Conservation (phyloP, 2,888 invertebrate genomes). For the Trichacis sp. region DNA sequence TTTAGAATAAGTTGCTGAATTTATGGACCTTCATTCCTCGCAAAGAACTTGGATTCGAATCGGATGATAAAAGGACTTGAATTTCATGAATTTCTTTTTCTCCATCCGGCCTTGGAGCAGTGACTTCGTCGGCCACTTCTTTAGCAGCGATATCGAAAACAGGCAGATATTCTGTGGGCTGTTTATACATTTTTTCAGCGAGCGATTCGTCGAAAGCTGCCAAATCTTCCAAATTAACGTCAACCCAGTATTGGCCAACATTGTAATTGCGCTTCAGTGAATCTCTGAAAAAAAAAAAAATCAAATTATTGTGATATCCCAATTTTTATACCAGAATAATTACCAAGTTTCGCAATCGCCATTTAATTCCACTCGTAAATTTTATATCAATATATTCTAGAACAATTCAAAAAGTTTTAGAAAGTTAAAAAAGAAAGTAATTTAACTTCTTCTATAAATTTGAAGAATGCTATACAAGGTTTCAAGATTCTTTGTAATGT, state of each 20-base stretch:
- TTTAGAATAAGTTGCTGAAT: too few species aligned
- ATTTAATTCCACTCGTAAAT: too few species aligned
- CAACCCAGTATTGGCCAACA: conserved; percentile 87
- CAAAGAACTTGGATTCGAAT: conserved; percentile 83
- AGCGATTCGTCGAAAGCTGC: conserved; percentile 93
- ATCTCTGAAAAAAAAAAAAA: conserved; percentile 76
- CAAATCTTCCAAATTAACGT: conserved; percentile 94
- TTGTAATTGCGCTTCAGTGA: conserved; percentile 93
- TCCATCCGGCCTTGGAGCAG: conserved; percentile 89
- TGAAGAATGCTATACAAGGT: too few species aligned
- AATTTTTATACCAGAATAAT: too few species aligned
- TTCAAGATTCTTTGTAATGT: too few species aligned
- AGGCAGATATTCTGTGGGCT: conserved; percentile 92
- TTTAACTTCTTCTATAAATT: too few species aligned
- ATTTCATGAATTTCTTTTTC: conserved; percentile 93
- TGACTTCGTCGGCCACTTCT: conserved; percentile 97
- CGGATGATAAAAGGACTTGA: conserved; percentile 89
- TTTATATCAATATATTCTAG: too few species aligned
- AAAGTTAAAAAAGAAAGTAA: too few species aligned
- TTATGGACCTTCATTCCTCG: conserved; percentile 92
- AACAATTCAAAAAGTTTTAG: too few species aligned
- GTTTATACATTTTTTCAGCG: conserved; percentile 90
- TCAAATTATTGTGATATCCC: conserved; percentile 6
- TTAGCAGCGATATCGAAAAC: conserved; percentile 96
- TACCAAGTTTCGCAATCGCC: too few species aligned